Evolutionary conservation across 2,113 vertebrate species (phyloP), one percentile per base, ranked within the genome.

Genomic region (Aphyosemion australe): DNA sequence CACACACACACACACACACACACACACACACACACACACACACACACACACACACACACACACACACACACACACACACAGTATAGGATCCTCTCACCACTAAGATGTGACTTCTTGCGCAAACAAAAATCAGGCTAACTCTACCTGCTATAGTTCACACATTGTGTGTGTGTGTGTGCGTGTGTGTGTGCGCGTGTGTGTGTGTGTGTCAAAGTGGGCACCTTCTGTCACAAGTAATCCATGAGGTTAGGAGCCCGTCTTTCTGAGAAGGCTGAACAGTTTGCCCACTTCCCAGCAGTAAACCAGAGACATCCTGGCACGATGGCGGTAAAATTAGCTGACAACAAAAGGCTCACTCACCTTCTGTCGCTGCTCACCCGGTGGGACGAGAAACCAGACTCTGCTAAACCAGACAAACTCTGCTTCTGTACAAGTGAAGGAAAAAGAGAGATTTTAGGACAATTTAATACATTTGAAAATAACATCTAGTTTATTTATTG

Each of bases 171-270:
- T 47, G 62, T 66, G 62, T 45, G 57, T 73, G 60, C 51, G 26
- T 26, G 26, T 26, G 26, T 26, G 26, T 26, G 26, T 19, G 67
- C 50, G 15, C 9, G 19, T 66, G 63, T 47, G 62, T 66, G 62
- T 45, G 57, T 73, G 60, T 55, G 34, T 7, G 0, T 37, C 6
- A 15, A 60, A 63, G 60, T 61, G 57, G 67, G 56, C 70, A 64
- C 56, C 76, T 72, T 79, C 66, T 43, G 59, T 81, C 41, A 52
- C 26, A 43, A 43, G 62, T 73, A 66, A 74, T 32, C 74, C 72
- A 73, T 26, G 64, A 59, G 57, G 68, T 65, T 56, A 20, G 61
- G 9, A 78, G 61, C 55, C 49, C 39, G 20, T 49, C 65, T 71
- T 61, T 47, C 75, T 41, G 16, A 70, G 54, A 57, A 58, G 39